Base-by-base conservation (phyloP, 2,113 vertebrate species). In the Todiramphus chloris region DNA sequence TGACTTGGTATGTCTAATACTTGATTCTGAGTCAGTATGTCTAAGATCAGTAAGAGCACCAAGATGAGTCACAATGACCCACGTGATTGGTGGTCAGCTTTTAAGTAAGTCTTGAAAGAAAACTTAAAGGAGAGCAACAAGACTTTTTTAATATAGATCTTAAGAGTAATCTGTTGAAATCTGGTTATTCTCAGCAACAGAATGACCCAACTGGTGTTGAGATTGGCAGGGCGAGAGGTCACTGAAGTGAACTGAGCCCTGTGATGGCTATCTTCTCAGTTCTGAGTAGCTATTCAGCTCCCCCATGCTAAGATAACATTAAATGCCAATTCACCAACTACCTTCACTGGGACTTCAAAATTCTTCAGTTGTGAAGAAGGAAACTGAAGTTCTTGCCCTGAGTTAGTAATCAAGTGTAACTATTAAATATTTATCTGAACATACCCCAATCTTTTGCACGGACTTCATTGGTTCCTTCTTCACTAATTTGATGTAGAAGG, bases 401-500 rank as follows among this genome's bases (percentile, higher is more conserved):
- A 76, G 62, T 74, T 74, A 77, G 15, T 37, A 53, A 87, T 20
- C 16, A 83, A 76, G 15, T 16, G 7, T 60, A 79, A 60, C 50
- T 48, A 46, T 13, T 51, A 30, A 2, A 0, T n/a, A n/a, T 75
- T 59, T 70, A 17, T 56, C 50, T 74, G 84, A 67, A 96, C 99
- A 96, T 98, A 99, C 99, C 99, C 99, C 99, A 13, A 99, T 99
- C 98, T 99, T 99, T 23, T 99, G 99, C 85, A 99, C 70, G 3
- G 99, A 99, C 69, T 98, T 99, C 98, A 99, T 98, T 25, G 99
- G 85, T 87, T 99, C 99, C 83, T 99, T 99, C 98, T 99, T 99
- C 87, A 99, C 99, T 81, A 99, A 98, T 93, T 99, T 99, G 95
- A 99, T 98, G 96, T 99, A 99, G 97, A 99, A 99, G 66, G 99